Conservation (phyloP, 2,797 vertebrate species). For the Spinus pinus region DNA sequence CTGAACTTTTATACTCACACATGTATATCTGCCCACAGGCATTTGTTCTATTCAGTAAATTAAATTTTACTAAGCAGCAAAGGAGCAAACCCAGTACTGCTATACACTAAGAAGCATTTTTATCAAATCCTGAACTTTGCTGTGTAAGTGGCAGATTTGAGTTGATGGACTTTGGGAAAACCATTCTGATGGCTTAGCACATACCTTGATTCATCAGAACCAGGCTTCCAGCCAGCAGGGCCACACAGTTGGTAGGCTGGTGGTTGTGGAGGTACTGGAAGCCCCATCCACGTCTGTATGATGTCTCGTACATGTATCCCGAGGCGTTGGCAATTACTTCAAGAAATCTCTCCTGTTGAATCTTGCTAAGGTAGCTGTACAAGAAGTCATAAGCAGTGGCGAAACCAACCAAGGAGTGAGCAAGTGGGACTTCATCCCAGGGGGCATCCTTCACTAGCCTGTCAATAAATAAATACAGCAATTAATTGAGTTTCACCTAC, state of each 20-base stretch:
- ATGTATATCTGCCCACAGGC: neutral
- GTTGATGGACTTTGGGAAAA: neutral
- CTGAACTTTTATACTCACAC: neutral
- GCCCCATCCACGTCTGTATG: slow-evolving; percentile 93
- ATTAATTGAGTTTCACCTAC: neutral
- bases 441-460: slow-evolving; percentile 97
- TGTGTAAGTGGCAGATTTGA: neutral
- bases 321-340: slow-evolving; percentile 95
- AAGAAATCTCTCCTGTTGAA: slow-evolving; percentile 91
- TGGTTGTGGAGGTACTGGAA: slow-evolving; percentile 99
- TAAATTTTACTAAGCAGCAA: neutral
- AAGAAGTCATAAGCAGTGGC: slow-evolving; percentile 97
- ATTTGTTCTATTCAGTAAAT: neutral
- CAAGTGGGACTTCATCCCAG: slow-evolving; percentile 96
- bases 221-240: slow-evolving; percentile 92
- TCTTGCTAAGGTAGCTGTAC: slow-evolving; percentile 88
- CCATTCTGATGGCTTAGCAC: neutral
- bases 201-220: slow-evolving; percentile 96
- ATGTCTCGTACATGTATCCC: slow-evolving; percentile 93
- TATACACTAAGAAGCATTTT: neutral
- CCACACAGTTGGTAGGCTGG: slow-evolving; percentile 98
- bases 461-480: slow-evolving; percentile 40
- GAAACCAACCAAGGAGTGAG: slow-evolving; percentile 95
- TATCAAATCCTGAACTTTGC: neutral
- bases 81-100: neutral